phyloP scores from a whole-genome alignment of 2,888 invertebrate genomes.

The Ophion ellenae region DNA sequence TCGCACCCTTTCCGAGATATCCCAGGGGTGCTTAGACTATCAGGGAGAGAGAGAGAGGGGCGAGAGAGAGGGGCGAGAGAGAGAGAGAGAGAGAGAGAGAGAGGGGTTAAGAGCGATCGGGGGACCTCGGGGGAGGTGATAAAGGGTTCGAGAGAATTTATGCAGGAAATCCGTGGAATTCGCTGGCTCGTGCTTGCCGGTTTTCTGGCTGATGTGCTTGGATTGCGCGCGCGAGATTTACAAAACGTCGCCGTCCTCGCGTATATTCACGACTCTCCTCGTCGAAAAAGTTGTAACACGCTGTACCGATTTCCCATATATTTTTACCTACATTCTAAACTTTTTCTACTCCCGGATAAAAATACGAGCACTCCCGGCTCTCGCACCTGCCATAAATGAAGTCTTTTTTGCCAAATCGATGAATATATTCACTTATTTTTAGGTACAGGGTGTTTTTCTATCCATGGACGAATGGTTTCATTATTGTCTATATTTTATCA shows the following conservation, averaged over 20 bases:
- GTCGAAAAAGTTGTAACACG: constrained; percentile 21
- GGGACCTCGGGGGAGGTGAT: constrained; percentile 33
- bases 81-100: constrained; percentile 6
- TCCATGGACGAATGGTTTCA: background rate
- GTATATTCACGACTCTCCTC: constrained; percentile 9
- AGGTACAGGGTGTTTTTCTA: background rate
- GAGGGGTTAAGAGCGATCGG: constrained; percentile 15
- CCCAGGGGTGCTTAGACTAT: constrained; percentile 6
- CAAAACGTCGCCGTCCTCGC: constrained; percentile 23
- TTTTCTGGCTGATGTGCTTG: constrained; percentile 43
- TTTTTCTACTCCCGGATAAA: background rate
- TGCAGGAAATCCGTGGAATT: constrained; percentile 74
- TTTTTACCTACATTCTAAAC: constrained; percentile 17
- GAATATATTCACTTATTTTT: background rate
- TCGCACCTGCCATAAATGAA: background rate
- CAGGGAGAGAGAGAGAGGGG: background rate
- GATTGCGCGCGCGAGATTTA: constrained; percentile 68
- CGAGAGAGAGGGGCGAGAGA: constrained; percentile 7
- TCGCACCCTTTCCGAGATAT: constrained; percentile 51
- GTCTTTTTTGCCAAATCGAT: background rate
- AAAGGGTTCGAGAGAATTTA: constrained; percentile 68
- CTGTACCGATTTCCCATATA: constrained; percentile 39
- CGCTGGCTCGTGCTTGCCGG: constrained; percentile 52
- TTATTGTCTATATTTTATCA: background rate
- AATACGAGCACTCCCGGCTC: background rate